Evolutionary conservation across 2,113 vertebrate genomes (phyloP), one percentile per base, ranked within the genome.

Genomic region (Girardinichthys multiradiatus): DNA sequence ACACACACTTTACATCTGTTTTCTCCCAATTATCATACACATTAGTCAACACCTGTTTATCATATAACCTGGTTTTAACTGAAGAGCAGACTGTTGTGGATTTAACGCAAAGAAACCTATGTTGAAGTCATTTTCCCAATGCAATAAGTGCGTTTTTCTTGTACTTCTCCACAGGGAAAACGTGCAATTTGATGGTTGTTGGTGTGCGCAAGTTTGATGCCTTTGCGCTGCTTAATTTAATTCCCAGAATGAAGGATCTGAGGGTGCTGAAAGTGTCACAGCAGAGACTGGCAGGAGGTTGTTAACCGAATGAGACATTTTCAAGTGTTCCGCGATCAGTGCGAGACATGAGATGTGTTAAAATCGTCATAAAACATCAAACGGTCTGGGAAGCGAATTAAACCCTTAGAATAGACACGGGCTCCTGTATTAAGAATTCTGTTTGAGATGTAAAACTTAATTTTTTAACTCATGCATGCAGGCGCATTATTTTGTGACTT

Each of bases 21-120:
- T 92, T 94, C 91, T 91, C 86, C 87, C 77, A 87, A 94, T 95
- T 94, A 94, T 93, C 94, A 95, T 94, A 92, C 88, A 94, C 94
- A 94, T 94, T 93, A 94, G 89, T 91, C 93, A 89, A 94, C 94
- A 95, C 92, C 93, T 95, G 94, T 93, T 93, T 91, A 84, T 73
- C 90, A 88, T 92, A 93, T 92, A 93, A 89, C 88, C 86, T 85
- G 57, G 66, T 93, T 54, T 94, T 92, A 92, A 93, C 93, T 92
- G 15, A 15, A 14, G 39, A 42, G 39, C 39, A 42, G 39, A 17
- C 74, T 88, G 87, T 93, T 84, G 28, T 57, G 70, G 57, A 71
- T 85, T 82, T 66, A 82, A 82, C 81, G 75, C 82, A 76, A 81
- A 67, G 6, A 24, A 54, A 54, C 21, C 6, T n/a, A 9, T 54